These are phyloP conservation scores for Nannoperca obscura DNA, from an alignment of 2,797 vertebrate species.

Conservation along the genomic window DNA sequence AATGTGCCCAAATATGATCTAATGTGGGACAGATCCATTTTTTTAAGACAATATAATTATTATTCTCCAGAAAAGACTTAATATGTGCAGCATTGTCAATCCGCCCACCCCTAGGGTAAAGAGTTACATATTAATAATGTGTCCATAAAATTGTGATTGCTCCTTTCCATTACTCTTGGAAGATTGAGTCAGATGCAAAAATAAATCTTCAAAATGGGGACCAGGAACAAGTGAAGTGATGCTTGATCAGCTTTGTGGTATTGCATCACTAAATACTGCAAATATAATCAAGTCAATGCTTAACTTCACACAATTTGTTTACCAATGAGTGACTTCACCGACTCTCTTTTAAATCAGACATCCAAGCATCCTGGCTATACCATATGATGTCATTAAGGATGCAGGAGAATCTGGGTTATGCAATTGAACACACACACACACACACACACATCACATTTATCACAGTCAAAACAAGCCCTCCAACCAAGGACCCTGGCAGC, in stretches of 20 bases:
- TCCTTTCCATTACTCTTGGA: neutral
- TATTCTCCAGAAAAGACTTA: neutral
- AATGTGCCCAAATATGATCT: neutral
- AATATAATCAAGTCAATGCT: conserved; percentile 10
- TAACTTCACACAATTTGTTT: conserved; percentile 46
- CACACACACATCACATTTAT: conserved; percentile 64
- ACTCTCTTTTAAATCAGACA: conserved; percentile 51
- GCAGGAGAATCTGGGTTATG: conserved; percentile 53
- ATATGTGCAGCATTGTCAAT: neutral
- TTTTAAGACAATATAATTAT: neutral
- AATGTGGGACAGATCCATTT: neutral
- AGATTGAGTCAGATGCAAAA: neutral
- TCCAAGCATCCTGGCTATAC: conserved; percentile 13
- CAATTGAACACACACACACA: conserved; percentile 59
- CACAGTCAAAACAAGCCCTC: conserved; percentile 78
- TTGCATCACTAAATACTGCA: neutral
- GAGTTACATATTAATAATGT: neutral
- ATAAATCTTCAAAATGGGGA: neutral
- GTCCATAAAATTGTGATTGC: neutral
- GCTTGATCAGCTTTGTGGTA: neutral
- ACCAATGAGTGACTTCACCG: conserved; percentile 54
- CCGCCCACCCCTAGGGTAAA: too few species aligned
- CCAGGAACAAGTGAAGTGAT: neutral
- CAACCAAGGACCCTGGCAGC: conserved; percentile 70
- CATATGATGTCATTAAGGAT: conserved; percentile 69